A percentile compares a stretch with the other conserved stretches of the same genome.
Conservation (phyloP, 2,113 vertebrate genomes). For the Tursiops truncatus region DNA sequence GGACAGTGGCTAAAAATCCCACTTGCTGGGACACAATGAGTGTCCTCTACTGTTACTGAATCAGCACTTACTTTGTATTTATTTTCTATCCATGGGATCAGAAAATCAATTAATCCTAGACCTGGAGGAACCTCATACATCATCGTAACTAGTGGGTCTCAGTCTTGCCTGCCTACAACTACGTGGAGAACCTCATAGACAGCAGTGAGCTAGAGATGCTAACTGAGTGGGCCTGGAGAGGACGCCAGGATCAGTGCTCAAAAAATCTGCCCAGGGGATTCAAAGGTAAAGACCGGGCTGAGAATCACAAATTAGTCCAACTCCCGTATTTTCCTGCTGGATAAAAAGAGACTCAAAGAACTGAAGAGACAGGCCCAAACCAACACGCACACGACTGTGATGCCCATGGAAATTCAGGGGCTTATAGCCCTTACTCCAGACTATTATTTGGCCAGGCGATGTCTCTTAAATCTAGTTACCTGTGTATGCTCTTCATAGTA, state of each 20-base stretch:
- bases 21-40: rapidly evolving
- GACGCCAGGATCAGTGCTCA: background rate
- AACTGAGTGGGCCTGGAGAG: background rate
- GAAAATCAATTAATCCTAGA: background rate
- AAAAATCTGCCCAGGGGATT: background rate
- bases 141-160: background rate
- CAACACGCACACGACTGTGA: background rate
- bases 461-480: background rate
- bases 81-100: background rate
- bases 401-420: background rate
- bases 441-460: background rate
- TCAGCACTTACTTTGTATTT: background rate
- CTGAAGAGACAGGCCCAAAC: background rate
- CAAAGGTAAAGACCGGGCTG: background rate
- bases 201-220: background rate
- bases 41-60: background rate
- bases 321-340: background rate
- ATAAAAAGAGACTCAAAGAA: background rate
- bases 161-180: background rate
- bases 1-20: too few species aligned
- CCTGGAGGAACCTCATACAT: background rate
- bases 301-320: background rate
- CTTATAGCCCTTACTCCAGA: background rate
- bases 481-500: background rate
- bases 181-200: background rate